Conservation (phyloP, 37 sponge, comb jelly and placozoan species). For the Hexactinellida sp. region DNA sequence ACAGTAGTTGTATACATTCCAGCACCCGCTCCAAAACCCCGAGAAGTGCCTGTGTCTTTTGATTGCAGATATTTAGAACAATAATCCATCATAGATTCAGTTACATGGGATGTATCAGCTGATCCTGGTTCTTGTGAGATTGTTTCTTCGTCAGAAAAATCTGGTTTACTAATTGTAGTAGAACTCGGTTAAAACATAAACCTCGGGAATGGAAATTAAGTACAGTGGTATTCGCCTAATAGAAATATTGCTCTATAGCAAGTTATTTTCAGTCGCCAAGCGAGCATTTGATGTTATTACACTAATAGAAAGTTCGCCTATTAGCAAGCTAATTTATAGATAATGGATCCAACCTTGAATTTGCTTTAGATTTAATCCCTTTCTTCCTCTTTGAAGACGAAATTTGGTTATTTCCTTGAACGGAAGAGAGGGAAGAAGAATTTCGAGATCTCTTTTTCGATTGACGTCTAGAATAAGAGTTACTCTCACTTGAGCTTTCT, state of each 20-base stretch:
- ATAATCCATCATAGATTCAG: too few relatives aligned
- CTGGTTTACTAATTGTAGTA: not conserved
- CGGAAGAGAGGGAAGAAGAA: not conserved
- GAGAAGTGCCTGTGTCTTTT: too few relatives aligned
- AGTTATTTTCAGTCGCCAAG: too few relatives aligned
- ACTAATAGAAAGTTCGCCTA: too few relatives aligned
- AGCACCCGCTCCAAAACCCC: too few relatives aligned
- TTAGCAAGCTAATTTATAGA: too few relatives aligned
- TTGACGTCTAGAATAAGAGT: not conserved
- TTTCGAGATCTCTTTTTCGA: not conserved
- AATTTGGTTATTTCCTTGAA: not conserved
- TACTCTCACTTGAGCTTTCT: slow-evolving; percentile 7
- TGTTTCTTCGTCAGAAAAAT: not conserved
- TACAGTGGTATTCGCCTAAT: too few relatives aligned
- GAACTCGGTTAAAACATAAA: not conserved
- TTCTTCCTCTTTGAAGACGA: not conserved
- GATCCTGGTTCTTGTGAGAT: not conserved
- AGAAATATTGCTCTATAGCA: too few relatives aligned
- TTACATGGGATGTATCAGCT: too few relatives aligned
- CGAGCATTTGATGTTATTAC: too few relatives aligned
- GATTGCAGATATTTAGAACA: too few relatives aligned
- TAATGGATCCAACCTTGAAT: not conserved
- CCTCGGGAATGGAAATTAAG: too few relatives aligned
- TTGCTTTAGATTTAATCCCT: not conserved
- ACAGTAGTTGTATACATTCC: not conserved